A percentile compares a stretch with the other conserved stretches of the same genome.
Conservation (phyloP, 2,797 vertebrate genomes). For the Chanos chanos region DNA sequence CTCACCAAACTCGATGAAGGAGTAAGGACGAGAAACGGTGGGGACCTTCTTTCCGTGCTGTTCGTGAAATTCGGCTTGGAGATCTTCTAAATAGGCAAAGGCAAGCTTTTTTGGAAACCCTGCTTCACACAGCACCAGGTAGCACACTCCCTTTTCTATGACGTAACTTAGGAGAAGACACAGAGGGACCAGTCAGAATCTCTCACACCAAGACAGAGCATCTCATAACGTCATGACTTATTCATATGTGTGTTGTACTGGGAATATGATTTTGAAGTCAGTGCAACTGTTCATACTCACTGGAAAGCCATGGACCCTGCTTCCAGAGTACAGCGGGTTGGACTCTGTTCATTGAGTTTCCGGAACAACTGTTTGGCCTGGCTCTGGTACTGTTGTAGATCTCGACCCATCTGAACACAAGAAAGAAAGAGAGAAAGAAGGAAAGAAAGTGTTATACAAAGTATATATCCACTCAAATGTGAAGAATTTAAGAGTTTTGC, state of each 20-base stretch:
- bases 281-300: constrained; percentile 79
- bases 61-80: constrained; percentile 95
- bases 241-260: constrained; percentile 12
- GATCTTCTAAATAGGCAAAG: constrained; percentile 93
- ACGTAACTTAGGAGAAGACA: constrained; percentile 75
- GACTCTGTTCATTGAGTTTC: constrained; percentile 96
- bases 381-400: constrained; percentile 96
- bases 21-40: constrained; percentile 92
- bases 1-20: constrained; percentile 98
- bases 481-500: background rate
- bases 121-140: constrained; percentile 93
- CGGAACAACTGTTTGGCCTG: constrained; percentile 97
- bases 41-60: constrained; percentile 96
- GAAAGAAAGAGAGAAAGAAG: constrained; percentile 10
- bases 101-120: constrained; percentile 95
- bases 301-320: constrained; percentile 93
- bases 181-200: no score
- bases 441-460: background rate
- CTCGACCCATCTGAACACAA: constrained; percentile 83
- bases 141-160: constrained; percentile 94
- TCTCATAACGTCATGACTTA: background rate
- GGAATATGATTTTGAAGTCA: no score
- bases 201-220: background rate
- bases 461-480: background rate
- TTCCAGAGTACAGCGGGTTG: constrained; percentile 93